A percentile compares a stretch with the other conserved stretches of the same genome.
phyloP scores from a whole-genome alignment of 2,113 vertebrate genomes.

The Syrmaticus mikado region DNA sequence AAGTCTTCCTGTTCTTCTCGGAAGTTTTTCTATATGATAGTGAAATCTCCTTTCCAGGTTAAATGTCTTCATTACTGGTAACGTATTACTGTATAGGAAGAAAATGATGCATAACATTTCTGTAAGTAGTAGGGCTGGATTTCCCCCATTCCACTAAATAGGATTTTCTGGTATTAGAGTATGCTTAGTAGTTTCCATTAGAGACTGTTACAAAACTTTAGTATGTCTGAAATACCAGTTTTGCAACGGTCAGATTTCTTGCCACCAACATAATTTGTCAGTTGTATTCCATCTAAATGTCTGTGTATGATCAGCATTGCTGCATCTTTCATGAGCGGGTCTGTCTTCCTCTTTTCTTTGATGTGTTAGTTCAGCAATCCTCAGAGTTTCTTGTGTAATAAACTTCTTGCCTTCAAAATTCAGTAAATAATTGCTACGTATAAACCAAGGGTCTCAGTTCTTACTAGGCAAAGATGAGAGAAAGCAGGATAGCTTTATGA shows the following conservation, averaged over 20 bases:
- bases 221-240: background rate
- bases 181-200: background rate
- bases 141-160: background rate
- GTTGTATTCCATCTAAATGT: background rate
- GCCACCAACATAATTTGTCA: background rate
- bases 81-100: background rate
- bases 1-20: background rate
- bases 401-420: background rate
- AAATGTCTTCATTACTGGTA: background rate
- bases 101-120: background rate
- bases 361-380: background rate
- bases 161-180: background rate
- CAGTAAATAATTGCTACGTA: background rate
- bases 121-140: background rate
- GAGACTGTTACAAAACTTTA: background rate
- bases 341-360: background rate
- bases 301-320: background rate
- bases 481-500: background rate
- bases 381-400: background rate
- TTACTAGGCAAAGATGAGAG: background rate
- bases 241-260: background rate
- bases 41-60: background rate
- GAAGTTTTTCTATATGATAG: background rate
- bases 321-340: background rate
- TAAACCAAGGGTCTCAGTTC: background rate